Base-by-base conservation (phyloP, 1,140 invertebrate species). In the Neotoxoptera formosana region DNA sequence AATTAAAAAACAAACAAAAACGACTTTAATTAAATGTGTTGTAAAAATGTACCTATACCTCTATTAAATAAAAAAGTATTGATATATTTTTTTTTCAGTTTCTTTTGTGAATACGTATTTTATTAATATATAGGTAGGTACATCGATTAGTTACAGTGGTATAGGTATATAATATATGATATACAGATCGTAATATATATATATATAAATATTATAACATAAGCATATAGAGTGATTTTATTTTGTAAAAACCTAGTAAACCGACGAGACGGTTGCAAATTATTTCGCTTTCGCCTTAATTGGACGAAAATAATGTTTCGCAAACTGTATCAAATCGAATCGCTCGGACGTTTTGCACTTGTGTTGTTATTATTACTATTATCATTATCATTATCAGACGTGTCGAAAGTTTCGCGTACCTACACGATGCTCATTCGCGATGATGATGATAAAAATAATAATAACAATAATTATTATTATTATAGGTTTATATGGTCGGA, bases 251-350 rank as follows among this genome's bases (percentile, higher is more conserved):
- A 87, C 86, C 45, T 87, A 47, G 45, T 87, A 48, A 48, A 88
- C 47, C 87, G 47, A 51, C 47, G 1, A n/a, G 87, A 23, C 48
- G 87, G 88, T 56, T 36, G 48, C 48, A 89, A 89, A 89, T 89
- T 89, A 89, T 56, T 89, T 89, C 88, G 88, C 88, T 89, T 89
- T 89, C 88, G 88, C 88, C 88, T 89, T 89, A 89, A 89, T 89
- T 89, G 88, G 48, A 89, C 51, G 51, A 56, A 56, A 53, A 23
- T 51, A 89, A 89, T 89, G 88, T 89, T 89, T 89, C 88, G 88
- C 36, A 89, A 89, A 89, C 88, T 89, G 88, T 89, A 89, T 89
- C 88, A 56, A 89, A 89, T 89, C 88, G 34, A 34, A 89, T 89
- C 23, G 17, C 51, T 14, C 34, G 88, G 88, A 89, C 88, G 36